Conservation (phyloP, 2,797 vertebrate genomes). For the Diceros bicornis region DNA sequence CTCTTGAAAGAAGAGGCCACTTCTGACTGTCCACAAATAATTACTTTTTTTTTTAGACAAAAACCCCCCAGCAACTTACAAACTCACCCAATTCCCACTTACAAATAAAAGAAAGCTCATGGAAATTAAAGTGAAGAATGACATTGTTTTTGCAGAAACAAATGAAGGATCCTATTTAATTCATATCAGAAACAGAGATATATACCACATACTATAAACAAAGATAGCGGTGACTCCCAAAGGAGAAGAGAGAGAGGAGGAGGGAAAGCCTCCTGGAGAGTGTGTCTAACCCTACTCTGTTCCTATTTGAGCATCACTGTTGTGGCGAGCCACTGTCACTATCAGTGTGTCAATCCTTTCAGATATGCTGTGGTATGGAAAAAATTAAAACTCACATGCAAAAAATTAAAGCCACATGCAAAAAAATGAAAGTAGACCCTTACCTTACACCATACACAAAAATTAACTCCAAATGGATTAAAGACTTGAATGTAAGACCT, state of each 20-base stretch:
- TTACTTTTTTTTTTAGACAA: slow-evolving; percentile 28
- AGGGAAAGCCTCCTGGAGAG: neutral
- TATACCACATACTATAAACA: neutral
- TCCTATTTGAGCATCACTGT: neutral
- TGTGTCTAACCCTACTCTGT: neutral
- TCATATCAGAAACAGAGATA: slow-evolving; percentile 31
- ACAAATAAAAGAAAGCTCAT: slow-evolving; percentile 56
- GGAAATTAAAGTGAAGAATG: slow-evolving; percentile 63
- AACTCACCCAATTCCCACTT: slow-evolving; percentile 7
- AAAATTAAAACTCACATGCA: slow-evolving; percentile 30
- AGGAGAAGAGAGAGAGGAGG: neutral
- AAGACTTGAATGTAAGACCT: too few species aligned
- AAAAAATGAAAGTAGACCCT: too few species aligned
- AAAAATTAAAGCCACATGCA: too few species aligned
- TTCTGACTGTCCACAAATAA: neutral
- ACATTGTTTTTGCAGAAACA: slow-evolving; percentile 56
- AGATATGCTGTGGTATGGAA: neutral
- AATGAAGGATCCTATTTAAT: neutral
- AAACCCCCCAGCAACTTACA: neutral
- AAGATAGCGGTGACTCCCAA: neutral
- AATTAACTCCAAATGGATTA: too few species aligned
- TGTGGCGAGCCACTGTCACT: neutral
- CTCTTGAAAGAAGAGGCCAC: neutral
- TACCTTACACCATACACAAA: too few species aligned
- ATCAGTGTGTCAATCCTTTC: neutral